A percentile compares a stretch with the other conserved stretches of the same genome.
Conservation (phyloP, 1,140 invertebrate species). For the roundworm (Caenorhabditis elegans) region DNA sequence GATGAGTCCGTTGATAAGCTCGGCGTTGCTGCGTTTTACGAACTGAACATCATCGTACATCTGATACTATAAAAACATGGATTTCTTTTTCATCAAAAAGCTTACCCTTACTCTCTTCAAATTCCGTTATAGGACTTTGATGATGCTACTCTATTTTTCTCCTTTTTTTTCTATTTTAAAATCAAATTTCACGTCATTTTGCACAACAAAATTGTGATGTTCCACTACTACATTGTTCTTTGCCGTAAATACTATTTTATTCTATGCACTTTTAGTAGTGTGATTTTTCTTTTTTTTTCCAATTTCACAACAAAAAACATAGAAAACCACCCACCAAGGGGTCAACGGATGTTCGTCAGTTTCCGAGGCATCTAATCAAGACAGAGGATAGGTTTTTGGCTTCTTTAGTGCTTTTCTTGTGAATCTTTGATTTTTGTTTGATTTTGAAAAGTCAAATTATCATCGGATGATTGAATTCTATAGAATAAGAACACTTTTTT, state of each 20-base stretch:
- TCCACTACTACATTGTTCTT: background rate
- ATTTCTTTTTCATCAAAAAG: background rate
- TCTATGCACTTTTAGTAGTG: background rate
- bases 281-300: background rate
- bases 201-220: too few species aligned
- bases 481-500: too few species aligned
- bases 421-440: too few species aligned
- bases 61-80: background rate
- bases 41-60: slow-evolving; percentile 28
- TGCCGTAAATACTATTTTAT: too few species aligned
- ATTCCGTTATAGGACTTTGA: background rate
- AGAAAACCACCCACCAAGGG: background rate
- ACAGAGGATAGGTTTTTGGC: too few species aligned
- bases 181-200: too few species aligned
- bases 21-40: slow-evolving; percentile 47
- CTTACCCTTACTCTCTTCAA: background rate
- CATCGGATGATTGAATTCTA: too few species aligned
- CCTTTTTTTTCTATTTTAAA: too few species aligned
- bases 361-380: too few species aligned
- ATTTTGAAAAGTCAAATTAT: too few species aligned
- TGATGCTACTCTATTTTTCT: background rate
- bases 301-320: background rate
- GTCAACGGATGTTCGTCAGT: too few species aligned
- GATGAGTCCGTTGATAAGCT: slow-evolving; percentile 52
- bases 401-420: too few species aligned